Percentiles rank a stretch among this genome's conserved stretches.
Conservation (phyloP, 2,888 invertebrate genomes). For the Nemotelus nigrinus region DNA sequence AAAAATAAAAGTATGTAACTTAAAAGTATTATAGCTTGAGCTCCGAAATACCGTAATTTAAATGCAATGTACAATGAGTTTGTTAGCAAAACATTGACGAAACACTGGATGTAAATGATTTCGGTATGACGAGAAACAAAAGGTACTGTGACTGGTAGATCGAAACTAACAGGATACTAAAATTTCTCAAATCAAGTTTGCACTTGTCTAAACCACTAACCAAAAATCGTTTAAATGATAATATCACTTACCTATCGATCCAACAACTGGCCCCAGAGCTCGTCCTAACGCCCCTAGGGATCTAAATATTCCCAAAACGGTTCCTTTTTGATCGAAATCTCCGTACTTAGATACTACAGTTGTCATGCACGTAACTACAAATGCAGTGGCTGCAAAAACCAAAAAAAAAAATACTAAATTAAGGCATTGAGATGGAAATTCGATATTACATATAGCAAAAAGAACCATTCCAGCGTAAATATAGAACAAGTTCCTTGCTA, state of each 20-base stretch:
- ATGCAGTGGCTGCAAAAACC: constrained; percentile 76
- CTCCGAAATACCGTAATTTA: no score
- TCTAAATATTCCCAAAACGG: constrained; percentile 91
- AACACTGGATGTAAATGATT: no score
- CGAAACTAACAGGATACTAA: no score
- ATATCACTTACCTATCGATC: constrained; percentile 75
- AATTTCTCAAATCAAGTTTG: no score
- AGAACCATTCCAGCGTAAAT: constrained; percentile 86
- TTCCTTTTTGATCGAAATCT: constrained; percentile 85
- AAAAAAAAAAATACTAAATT: constrained; percentile 26
- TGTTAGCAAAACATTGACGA: no score
- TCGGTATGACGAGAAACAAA: no score
- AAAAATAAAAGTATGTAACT: no score
- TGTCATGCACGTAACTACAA: constrained; percentile 95
- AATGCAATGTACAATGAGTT: no score
- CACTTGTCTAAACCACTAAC: no score
- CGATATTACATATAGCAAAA: constrained; percentile 83
- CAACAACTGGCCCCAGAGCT: constrained; percentile 89
- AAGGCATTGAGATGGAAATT: constrained; percentile 26
- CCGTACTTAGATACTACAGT: constrained; percentile 89
- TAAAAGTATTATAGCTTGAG: no score
- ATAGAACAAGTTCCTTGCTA: constrained; percentile 70
- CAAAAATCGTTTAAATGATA: no score
- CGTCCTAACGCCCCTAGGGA: constrained; percentile 94
- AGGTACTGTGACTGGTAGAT: no score